Evolutionary conservation across 2,888 invertebrate genomes (phyloP).

Genomic region (Anthrax anthrax): DNA sequence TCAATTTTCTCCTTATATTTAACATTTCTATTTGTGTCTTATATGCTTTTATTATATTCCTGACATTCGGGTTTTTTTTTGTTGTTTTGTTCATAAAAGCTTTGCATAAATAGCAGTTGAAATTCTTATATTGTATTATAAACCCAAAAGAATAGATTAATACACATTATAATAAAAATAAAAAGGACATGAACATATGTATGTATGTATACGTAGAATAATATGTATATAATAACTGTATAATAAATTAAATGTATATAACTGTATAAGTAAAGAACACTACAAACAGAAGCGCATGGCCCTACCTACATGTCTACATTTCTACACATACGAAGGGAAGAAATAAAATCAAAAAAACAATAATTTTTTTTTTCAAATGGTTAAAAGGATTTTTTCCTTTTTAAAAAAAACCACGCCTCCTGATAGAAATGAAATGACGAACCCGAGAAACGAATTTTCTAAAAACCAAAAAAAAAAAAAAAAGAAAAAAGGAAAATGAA

Average conservation of each 20-base stretch:
- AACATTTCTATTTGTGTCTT: constrained; percentile 9
- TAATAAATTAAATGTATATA: not conserved
- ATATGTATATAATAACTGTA: not conserved
- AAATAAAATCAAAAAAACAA: not conserved
- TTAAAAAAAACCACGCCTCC: constrained; percentile 10
- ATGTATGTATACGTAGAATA: not conserved
- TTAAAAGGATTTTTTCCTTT: constrained; percentile 3
- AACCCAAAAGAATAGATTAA: too few relatives aligned
- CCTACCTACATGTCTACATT: too few relatives aligned
- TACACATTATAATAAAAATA: not conserved
- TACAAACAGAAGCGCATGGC: too few relatives aligned
- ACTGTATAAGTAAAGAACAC: too few relatives aligned
- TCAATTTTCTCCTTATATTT: too few relatives aligned
- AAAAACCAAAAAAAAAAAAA: not conserved
- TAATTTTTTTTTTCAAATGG: not conserved
- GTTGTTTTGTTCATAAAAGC: constrained; percentile 10
- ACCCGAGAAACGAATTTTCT: not conserved
- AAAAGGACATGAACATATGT: not conserved
- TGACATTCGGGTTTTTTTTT: constrained; percentile 8
- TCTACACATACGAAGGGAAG: not conserved
- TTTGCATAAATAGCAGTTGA: constrained; percentile 10
- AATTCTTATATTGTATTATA: constrained; percentile 5
- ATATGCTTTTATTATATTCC: constrained; percentile 7
- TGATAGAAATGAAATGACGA: not conserved
- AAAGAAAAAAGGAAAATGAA: not conserved